Base-by-base conservation (phyloP, 2,888 invertebrate species). In the Augochlorella aurata region DNA sequence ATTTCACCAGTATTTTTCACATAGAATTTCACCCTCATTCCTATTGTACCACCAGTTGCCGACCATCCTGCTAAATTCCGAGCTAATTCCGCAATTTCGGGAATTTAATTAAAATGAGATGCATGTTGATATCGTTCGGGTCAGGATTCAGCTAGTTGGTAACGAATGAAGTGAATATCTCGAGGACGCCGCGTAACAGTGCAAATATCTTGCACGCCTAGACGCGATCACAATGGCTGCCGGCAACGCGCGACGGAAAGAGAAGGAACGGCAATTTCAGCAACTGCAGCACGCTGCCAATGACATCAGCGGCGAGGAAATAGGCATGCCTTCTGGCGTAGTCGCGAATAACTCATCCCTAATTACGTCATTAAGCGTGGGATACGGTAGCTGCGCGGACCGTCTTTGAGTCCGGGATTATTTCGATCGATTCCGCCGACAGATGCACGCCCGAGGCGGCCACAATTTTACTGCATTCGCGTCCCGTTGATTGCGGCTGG, bases 271-370 rank as follows among this genome's bases (percentile, higher is more conserved):
- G 52, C 47, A 70, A 81, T 83, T 77, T 79, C 81, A 66, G 63
- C 74, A 58, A 52, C 69, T 72, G 74, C 78, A 69, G 47, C 72
- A 71, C 78, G 74, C 79, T 70, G 81, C 72, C 73, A 79, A 67
- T 87, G 87, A 87, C 84, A 87, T 87, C 87, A 87, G 82, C 85
- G 74, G 21, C 77, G 58, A 81, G 86, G 82, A 87, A 87, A 84
- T 80, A 86, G 65, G 63, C 78, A 72, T 79, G 82, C 74, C 66
- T 76, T 77, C 79, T 73, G 49, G 61, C 74, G 58, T 71, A 75
- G 61, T 72, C 83, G 71, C 69, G 66, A 69, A 65, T 73, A 78
- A 87, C 80, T 83, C 83, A 73, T 73, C 78, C 50, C 65, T 79
- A 75, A 85, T 88, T 87, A 83, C 86, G 79, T 87, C 87, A 86